Evolutionary conservation across 2,113 vertebrate genomes (phyloP).

Genomic region (Pipra filicauda): DNA sequence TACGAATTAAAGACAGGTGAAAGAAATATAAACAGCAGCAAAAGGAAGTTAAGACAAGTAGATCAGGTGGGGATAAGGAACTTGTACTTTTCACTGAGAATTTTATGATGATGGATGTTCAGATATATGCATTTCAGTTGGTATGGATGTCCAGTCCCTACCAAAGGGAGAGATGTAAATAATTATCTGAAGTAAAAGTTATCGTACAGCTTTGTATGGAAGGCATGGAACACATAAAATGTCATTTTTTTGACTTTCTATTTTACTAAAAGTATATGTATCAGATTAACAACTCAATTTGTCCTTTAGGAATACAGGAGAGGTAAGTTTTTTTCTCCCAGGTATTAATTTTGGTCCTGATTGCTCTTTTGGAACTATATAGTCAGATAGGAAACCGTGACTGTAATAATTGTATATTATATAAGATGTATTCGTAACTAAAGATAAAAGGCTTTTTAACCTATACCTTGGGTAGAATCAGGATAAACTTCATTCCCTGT

Average conservation of each 20-base stretch:
- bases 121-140: constrained; percentile 15
- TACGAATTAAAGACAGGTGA: neutral
- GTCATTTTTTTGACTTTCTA: constrained; percentile 39
- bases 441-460: neutral
- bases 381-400: neutral
- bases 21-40: neutral
- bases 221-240: constrained; percentile 17
- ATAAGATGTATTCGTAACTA: neutral
- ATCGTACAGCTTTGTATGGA: constrained; percentile 22
- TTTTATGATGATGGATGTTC: neutral
- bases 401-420: neutral
- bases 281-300: constrained; percentile 40
- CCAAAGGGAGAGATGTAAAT: neutral
- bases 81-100: neutral
- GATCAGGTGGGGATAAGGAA: neutral
- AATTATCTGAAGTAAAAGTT: neutral
- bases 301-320: neutral
- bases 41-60: neutral
- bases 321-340: neutral
- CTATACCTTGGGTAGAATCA: neutral
- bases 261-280: constrained; percentile 55
- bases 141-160: neutral
- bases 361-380: neutral
- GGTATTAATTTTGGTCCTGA: neutral
- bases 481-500: neutral